These are phyloP conservation scores for Burhinus oedicnemus DNA, from an alignment of 2,113 vertebrate genomes.

Conservation along the genomic window DNA sequence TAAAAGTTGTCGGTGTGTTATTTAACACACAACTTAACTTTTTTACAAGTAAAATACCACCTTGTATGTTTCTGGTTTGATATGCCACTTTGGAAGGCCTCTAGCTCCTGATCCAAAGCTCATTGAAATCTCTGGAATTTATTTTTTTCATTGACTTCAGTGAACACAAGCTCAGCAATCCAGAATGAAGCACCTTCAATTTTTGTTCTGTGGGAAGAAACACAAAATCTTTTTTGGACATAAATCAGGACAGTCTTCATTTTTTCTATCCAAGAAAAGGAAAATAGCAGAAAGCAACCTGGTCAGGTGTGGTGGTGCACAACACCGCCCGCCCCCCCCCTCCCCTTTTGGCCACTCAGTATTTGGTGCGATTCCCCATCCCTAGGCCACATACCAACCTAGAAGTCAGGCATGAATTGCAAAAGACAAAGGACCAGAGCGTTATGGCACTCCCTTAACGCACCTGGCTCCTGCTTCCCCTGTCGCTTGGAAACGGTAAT, in stretches of 20 bases:
- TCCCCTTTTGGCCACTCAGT: not conserved
- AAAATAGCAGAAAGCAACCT: not conserved
- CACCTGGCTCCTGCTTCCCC: not conserved
- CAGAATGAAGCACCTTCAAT: not conserved
- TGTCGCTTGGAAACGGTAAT: not conserved
- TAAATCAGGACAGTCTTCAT: not conserved
- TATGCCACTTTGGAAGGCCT: not conserved
- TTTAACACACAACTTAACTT: not conserved
- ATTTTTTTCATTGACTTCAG: not conserved
- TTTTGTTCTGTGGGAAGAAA: not conserved
- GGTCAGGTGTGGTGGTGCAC: not conserved
- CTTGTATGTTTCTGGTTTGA: not conserved
- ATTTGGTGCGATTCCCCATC: not conserved
- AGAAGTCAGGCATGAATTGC: not conserved
- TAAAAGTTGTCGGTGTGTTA: not conserved
- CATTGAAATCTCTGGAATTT: not conserved
- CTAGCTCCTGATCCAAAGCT: not conserved
- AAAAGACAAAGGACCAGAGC: not conserved
- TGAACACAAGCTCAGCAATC: not conserved
- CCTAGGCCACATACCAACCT: not conserved
- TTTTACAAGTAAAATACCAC: not conserved
- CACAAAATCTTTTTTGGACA: not conserved
- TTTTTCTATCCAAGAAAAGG: not conserved
- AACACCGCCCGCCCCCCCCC: not conserved
- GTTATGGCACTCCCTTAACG: not conserved